phyloP scores from a whole-genome alignment of 2,888 invertebrate species.

The Andrena bucephala region DNA sequence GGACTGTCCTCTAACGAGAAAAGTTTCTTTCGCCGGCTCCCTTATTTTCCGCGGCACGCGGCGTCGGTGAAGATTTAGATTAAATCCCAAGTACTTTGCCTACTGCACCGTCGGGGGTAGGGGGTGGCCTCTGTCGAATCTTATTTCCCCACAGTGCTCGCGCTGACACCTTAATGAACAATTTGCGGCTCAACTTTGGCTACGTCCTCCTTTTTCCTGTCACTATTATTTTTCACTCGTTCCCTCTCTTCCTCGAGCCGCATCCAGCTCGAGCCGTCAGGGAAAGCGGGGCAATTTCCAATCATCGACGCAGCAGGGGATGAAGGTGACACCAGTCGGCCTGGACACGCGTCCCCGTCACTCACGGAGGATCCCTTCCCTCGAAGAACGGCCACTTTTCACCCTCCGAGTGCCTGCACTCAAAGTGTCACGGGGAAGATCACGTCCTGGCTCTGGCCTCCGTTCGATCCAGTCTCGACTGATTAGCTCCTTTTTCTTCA shows the following conservation, averaged over 20 bases:
- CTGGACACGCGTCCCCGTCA: slow-evolving; percentile 48
- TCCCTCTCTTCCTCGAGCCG: too few species aligned
- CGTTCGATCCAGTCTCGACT: slow-evolving; percentile 59
- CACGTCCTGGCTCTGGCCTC: slow-evolving; percentile 25
- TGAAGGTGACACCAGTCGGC: slow-evolving; percentile 28
- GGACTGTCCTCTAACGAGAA: slow-evolving; percentile 73
- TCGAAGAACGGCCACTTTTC: slow-evolving; percentile 39
- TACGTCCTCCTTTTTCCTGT: background rate
- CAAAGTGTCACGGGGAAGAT: slow-evolving; percentile 53
- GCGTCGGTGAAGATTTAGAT: slow-evolving; percentile 67
- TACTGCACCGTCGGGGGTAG: slow-evolving; percentile 35
- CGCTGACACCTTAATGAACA: slow-evolving; percentile 67
- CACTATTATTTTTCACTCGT: too few species aligned
- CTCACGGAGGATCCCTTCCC: slow-evolving; percentile 30
- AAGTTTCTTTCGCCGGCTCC: slow-evolving; percentile 70
- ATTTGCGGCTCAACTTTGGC: slow-evolving; percentile 66
- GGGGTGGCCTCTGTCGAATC: slow-evolving; percentile 57
- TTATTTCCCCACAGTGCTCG: slow-evolving; percentile 44
- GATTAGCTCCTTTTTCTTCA: slow-evolving; percentile 63
- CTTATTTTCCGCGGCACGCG: slow-evolving; percentile 70
- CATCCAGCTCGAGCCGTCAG: too few species aligned
- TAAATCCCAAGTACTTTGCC: slow-evolving; percentile 70
- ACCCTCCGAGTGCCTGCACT: slow-evolving; percentile 32
- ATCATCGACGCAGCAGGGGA: background rate
- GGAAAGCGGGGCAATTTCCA: slow-evolving; percentile 2